A percentile compares a stretch with the other conserved stretches of the same genome.
These are phyloP conservation scores for Rhynchophorus ferrugineus DNA, from an alignment of 1,140 invertebrate species.

Conservation along the genomic window DNA sequence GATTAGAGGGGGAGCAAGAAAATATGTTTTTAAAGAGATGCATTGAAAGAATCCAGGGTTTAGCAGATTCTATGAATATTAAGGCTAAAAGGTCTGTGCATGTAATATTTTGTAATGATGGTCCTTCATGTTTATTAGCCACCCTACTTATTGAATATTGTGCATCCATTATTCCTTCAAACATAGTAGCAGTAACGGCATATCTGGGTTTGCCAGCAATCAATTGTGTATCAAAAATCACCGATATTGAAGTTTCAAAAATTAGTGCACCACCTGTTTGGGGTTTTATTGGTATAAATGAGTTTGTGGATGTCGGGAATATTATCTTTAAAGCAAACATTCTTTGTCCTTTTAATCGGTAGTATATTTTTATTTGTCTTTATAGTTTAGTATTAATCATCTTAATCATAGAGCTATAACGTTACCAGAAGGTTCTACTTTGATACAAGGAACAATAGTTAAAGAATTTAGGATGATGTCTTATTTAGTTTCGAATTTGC, in stretches of 20 bases:
- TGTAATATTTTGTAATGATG: slow-evolving; percentile 43
- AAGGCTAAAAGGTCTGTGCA: slow-evolving; percentile 35
- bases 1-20: slow-evolving; percentile 14
- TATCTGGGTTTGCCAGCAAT: slow-evolving; percentile 43
- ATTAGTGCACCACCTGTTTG: slow-evolving; percentile 49
- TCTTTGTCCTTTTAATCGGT: slow-evolving; percentile 35
- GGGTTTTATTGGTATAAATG: slow-evolving; percentile 47
- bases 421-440: slow-evolving; percentile 25
- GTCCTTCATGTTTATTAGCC: slow-evolving; percentile 46
- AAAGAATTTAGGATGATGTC: slow-evolving; percentile 43
- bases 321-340: slow-evolving; percentile 43
- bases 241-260: slow-evolving; percentile 40
- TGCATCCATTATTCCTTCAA: slow-evolving; percentile 37
- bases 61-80: slow-evolving; percentile 40
- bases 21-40: slow-evolving; percentile 25
- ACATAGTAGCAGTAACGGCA: slow-evolving; percentile 45
- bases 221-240: slow-evolving; percentile 36
- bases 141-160: slow-evolving; percentile 40
- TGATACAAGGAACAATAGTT: slow-evolving; percentile 41
- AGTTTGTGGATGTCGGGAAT: slow-evolving; percentile 43
- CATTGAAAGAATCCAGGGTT: slow-evolving; percentile 13
- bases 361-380: neutral
- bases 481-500: slow-evolving; percentile 38
- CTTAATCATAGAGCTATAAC: slow-evolving; percentile 16
- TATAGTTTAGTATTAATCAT: slow-evolving; percentile 2